Evolutionary conservation across 2,888 invertebrate genomes (phyloP), one percentile per base, ranked within the genome.

Genomic region (Tromatobia lineatoria): DNA sequence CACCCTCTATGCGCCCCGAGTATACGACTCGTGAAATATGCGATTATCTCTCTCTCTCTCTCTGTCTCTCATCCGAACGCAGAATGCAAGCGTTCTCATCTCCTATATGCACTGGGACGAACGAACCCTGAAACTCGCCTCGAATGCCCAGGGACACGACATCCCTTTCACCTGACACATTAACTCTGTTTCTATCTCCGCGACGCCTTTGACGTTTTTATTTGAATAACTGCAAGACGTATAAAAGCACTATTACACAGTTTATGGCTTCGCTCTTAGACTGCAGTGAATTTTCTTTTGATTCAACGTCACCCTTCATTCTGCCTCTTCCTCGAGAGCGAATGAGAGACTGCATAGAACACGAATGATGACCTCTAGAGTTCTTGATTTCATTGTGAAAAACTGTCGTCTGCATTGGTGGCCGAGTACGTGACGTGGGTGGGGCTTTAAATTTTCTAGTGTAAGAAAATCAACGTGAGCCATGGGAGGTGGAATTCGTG

Each of bases 181-280:
- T 59, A 59, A 69, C 34, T 78, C 20, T 50, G 57, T 78, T 59
- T 52, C 77, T 23, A 61, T 64, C 50, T 38, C 15, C 20, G 13
- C n/a, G 45, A 13, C 29, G 13, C 61, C 61, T 78, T 70, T 69
- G 69, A 78, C 69, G 70, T 61, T 70, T 69, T 69, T 69, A 61
- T 78, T 78, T 69, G 77, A 69, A 70, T 78, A 78, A 78, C 69
- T 59, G 59, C 7, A 11, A 69, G 59, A 47, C 59, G 69, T 78
- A 69, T 47, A 69, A 78, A 78, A 78, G 69, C 69, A 11, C 61
- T 29, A 61, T 78, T 69, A 69, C 69, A 59, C 47, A 77, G 50
- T 78, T 69, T 69, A 34, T 23, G 10, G 57, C 61, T 13, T 78
- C 34, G 13, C 69, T 34, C 45, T 11, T 2, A 45, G n/a, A 50